Percentiles rank a stretch among this genome's conserved stretches.
phyloP scores from a whole-genome alignment of 2,888 invertebrate genomes.

The Bruchidius siliquastri region DNA sequence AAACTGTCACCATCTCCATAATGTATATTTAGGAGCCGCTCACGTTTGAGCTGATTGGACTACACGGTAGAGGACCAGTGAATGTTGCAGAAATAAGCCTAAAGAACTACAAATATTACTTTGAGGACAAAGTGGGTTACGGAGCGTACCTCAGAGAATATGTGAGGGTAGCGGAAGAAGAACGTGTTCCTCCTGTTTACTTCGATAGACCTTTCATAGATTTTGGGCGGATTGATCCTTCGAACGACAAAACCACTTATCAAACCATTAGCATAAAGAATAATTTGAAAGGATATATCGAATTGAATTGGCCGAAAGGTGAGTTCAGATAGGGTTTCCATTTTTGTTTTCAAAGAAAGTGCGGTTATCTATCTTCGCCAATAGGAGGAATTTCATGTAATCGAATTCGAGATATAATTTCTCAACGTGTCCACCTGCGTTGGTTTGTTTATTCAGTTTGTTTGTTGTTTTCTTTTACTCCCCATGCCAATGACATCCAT shows the following conservation, averaged over 20 bases:
- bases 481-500: too few species aligned
- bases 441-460: too few species aligned
- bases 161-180: constrained; percentile 11
- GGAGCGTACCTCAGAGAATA: constrained; percentile 37
- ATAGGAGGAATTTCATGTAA: too few species aligned
- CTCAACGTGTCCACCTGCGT: too few species aligned
- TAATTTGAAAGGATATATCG: constrained; percentile 25
- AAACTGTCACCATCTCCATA: too few species aligned
- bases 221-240: constrained; percentile 32
- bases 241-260: constrained; percentile 5
- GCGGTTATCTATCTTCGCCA: too few species aligned
- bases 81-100: constrained; percentile 9
- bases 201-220: constrained; percentile 38
- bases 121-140: constrained; percentile 27
- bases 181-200: constrained; percentile 30
- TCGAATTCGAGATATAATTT: too few species aligned
- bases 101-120: constrained; percentile 19
- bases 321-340: too few species aligned
- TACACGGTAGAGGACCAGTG: constrained; percentile 11
- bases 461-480: too few species aligned
- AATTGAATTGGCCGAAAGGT: constrained; percentile 33
- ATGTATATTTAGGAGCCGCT: constrained; percentile 34
- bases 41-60: constrained; percentile 35
- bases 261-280: constrained; percentile 23
- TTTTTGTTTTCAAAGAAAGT: too few species aligned